Conservation (phyloP, 1,140 invertebrate genomes). For the Macrobrachium nipponense region DNA sequence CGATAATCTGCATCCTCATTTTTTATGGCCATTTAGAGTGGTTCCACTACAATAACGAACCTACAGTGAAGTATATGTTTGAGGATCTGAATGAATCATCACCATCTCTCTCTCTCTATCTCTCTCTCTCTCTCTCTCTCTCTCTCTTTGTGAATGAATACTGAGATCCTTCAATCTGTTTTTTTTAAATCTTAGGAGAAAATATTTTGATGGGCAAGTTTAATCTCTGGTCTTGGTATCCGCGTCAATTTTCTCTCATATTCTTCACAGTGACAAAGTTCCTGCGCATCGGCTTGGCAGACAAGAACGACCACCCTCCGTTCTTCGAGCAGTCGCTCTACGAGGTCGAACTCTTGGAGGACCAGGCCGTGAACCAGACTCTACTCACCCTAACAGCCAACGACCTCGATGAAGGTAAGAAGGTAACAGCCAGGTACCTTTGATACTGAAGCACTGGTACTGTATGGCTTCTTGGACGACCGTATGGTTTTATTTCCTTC, state of each 20-base stretch:
- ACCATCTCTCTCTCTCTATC: too few species aligned
- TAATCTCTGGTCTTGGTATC: neutral
- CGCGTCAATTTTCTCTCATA: neutral
- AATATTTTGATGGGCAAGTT: neutral
- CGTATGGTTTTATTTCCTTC: neutral
- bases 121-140: too few species aligned
- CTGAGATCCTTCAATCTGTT: neutral
- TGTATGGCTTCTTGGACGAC: neutral
- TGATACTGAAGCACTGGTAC: too few species aligned
- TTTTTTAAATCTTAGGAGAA: neutral
- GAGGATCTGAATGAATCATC: too few species aligned
- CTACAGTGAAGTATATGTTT: too few species aligned
- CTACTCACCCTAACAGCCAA: constrained; percentile 97
- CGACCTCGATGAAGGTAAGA: constrained; percentile 94
- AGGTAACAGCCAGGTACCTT: too few species aligned
- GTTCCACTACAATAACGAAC: too few species aligned
- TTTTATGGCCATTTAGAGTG: too few species aligned
- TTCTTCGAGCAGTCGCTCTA: constrained; percentile 97
- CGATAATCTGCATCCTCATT: too few species aligned
- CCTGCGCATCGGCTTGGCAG: constrained; percentile 73
- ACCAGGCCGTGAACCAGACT: constrained; percentile 96
- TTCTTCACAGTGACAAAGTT: constrained; percentile 71
- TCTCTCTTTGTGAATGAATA: too few species aligned
- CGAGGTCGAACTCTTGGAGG: constrained; percentile 96
- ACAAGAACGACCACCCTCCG: constrained; percentile 96